These are phyloP conservation scores for Delphinus delphis DNA, from an alignment of 2,113 vertebrate species.

Conservation along the genomic window DNA sequence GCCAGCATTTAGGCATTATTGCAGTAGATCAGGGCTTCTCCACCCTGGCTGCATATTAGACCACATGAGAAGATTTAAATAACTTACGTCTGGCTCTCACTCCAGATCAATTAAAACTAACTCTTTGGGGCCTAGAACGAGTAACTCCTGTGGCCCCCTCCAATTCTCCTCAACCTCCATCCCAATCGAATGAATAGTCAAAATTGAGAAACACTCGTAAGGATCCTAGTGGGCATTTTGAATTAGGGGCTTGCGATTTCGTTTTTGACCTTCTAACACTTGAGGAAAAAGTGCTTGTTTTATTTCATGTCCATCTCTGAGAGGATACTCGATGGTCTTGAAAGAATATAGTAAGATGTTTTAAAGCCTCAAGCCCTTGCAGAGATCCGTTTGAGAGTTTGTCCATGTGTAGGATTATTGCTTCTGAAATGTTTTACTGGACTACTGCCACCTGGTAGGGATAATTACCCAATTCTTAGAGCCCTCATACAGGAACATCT, in stretches of 20 bases:
- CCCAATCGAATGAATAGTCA: neutral
- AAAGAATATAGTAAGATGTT: neutral
- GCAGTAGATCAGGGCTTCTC: neutral
- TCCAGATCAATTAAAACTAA: neutral
- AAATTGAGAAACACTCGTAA: neutral
- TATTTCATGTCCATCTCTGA: neutral
- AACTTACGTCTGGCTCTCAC: neutral
- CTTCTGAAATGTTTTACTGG: neutral
- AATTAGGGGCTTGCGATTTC: neutral
- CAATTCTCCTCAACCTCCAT: neutral
- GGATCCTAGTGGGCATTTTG: neutral
- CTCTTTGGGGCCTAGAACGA: neutral
- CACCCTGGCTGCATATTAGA: neutral
- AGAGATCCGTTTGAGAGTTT: neutral
- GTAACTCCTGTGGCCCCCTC: neutral
- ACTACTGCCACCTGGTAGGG: neutral
- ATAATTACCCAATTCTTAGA: neutral
- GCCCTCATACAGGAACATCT: neutral
- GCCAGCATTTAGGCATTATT: neutral
- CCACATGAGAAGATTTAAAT: slow-evolving; percentile 8
- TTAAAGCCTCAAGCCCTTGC: neutral
- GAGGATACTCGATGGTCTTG: neutral
- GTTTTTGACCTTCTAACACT: neutral
- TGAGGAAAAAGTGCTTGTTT: neutral
- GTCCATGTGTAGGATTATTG: neutral